Evolutionary conservation across 2,888 invertebrate genomes (phyloP).

Genomic region (Ennomos erosarius): DNA sequence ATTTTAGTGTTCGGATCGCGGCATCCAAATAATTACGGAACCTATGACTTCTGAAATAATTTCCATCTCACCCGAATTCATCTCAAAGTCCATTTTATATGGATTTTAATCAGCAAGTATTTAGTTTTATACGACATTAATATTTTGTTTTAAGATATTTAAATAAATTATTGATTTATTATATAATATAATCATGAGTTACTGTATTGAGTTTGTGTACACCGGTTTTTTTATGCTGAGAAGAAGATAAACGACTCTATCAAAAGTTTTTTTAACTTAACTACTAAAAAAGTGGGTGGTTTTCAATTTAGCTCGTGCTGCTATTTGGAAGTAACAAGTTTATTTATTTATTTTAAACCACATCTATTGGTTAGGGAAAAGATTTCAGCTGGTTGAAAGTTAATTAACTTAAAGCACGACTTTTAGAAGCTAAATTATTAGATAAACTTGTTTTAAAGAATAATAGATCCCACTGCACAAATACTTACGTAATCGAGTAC

Average conservation of each 20-base stretch:
- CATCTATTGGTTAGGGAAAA: too few species aligned
- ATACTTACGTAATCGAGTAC: too few species aligned
- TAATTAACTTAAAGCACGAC: too few species aligned
- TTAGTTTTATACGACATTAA: slow-evolving; percentile 29
- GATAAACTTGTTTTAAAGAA: too few species aligned
- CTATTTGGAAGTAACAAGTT: too few species aligned
- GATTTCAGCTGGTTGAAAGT: too few species aligned
- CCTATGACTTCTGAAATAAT: not conserved
- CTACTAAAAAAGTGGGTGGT: too few species aligned
- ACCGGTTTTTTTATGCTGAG: slow-evolving; percentile 1
- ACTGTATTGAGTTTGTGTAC: slow-evolving; percentile 31
- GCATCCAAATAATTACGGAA: slow-evolving; percentile 10
- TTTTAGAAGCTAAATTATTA: too few species aligned
- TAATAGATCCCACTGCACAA: too few species aligned
- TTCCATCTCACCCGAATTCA: not conserved
- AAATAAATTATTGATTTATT: slow-evolving; percentile 31
- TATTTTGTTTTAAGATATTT: slow-evolving; percentile 21
- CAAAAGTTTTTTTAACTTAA: not conserved
- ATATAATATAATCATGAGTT: slow-evolving; percentile 17
- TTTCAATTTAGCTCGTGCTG: too few species aligned
- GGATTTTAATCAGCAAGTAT: slow-evolving; percentile 29
- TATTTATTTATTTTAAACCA: too few species aligned
- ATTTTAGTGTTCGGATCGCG: too few species aligned
- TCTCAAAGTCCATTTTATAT: slow-evolving; percentile 17
- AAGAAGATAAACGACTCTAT: slow-evolving; percentile 15